Evolutionary conservation across 2,888 invertebrate species (phyloP).

Genomic region (Ctena decussata): DNA sequence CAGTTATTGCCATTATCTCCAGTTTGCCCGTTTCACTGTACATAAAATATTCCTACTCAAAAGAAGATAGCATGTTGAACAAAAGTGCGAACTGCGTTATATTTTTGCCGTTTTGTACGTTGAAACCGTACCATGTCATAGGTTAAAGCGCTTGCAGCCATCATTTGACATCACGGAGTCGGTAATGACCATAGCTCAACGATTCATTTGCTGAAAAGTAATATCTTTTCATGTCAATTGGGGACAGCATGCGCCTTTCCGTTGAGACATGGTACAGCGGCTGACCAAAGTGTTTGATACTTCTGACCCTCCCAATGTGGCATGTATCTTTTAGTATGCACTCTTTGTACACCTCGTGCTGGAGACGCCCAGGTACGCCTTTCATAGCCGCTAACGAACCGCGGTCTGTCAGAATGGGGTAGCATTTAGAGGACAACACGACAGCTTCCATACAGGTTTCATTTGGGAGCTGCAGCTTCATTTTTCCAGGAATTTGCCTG

Average conservation of each 20-base stretch:
- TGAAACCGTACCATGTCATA: no score
- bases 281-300: conserved; percentile 6
- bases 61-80: no score
- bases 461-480: not conserved
- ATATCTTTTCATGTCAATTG: conserved; percentile 15
- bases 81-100: no score
- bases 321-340: not conserved
- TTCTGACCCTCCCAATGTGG: not conserved
- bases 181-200: not conserved
- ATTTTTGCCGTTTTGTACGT: no score
- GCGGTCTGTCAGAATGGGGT: conserved; percentile 11
- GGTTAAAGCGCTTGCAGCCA: not conserved
- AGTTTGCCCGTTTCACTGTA: no score
- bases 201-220: not conserved
- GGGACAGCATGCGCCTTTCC: not conserved
- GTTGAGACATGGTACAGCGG: not conserved
- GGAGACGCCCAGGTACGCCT: not conserved
- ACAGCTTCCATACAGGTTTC: conserved; percentile 3
- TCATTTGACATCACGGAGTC: not conserved
- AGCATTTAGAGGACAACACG: conserved; percentile 18
- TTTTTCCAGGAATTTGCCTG: conserved; percentile 4
- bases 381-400: conserved; percentile 4
- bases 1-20: no score
- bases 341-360: conserved; percentile 10
- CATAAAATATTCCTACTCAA: no score